Conservation (phyloP, 1,140 invertebrate genomes). For the Colletes gigas region DNA sequence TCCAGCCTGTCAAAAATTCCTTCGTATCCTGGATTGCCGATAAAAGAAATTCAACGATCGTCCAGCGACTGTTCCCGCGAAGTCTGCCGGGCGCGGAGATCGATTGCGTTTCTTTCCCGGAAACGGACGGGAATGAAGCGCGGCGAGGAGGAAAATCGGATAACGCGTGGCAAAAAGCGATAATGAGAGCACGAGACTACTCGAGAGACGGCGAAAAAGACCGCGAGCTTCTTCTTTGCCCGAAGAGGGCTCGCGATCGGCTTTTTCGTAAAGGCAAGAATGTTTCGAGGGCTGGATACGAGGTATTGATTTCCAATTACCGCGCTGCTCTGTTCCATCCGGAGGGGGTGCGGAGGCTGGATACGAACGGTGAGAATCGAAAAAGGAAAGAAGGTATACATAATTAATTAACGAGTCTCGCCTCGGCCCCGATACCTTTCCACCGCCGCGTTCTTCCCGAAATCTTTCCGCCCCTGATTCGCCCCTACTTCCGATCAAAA, state of each 20-base stretch:
- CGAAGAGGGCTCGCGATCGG: constrained; percentile 35
- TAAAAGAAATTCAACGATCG: neutral
- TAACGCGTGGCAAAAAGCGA: constrained; percentile 6
- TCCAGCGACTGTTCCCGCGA: neutral
- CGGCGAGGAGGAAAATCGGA: neutral
- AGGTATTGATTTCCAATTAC: constrained; percentile 53
- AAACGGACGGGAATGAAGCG: too few species aligned
- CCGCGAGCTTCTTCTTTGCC: constrained; percentile 12
- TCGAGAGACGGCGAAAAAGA: neutral
- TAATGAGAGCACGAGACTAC: constrained; percentile 25
- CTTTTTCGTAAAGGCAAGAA: constrained; percentile 50
- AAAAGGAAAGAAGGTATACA: constrained; percentile 39
- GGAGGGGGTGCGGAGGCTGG: neutral
- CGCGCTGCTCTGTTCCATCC: constrained; percentile 7
- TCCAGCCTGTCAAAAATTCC: too few species aligned
- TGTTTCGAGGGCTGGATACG: constrained; percentile 42
- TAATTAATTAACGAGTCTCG: constrained; percentile 53
- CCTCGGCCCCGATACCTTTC: constrained; percentile 21
- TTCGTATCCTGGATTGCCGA: too few species aligned
- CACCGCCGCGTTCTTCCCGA: neutral
- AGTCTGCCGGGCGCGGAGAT: neutral
- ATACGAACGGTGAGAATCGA: neutral
- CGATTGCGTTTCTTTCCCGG: neutral
- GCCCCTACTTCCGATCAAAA: too few species aligned
- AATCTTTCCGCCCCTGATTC: too few species aligned